These are phyloP conservation scores for Meghimatium bilineatum DNA, from an alignment of 2,888 invertebrate species.

Conservation along the genomic window DNA sequence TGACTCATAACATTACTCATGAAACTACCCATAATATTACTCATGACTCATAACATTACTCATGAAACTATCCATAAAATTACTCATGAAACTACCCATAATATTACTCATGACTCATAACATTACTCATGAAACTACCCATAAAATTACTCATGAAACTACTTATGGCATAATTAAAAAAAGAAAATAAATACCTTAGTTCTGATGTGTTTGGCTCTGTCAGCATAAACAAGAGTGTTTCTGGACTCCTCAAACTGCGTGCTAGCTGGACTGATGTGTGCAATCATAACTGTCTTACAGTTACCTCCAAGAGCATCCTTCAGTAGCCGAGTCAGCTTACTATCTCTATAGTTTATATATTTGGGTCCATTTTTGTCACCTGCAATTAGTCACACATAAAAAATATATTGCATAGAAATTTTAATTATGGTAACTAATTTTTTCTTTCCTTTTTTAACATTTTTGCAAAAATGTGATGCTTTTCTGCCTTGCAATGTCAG, in stretches of 20 bases:
- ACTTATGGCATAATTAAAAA: too few relatives aligned
- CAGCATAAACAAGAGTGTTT: conserved; percentile 95
- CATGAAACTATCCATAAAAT: too few relatives aligned
- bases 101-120: too few relatives aligned
- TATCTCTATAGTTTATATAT: conserved; percentile 96
- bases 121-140: too few relatives aligned
- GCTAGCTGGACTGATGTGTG: conserved; percentile 92
- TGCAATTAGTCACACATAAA: conserved; percentile 47
- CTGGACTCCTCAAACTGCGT: conserved; percentile 92
- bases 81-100: too few relatives aligned
- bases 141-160: too few relatives aligned
- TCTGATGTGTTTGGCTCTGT: conserved; percentile 94
- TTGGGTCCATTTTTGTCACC: conserved; percentile 78
- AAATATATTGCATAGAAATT: too few relatives aligned
- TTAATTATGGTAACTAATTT: neutral
- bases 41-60: too few relatives aligned
- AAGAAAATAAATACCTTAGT: conserved; percentile 82
- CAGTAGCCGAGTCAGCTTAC: conserved; percentile 92
- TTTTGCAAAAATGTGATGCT: too few relatives aligned
- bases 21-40: too few relatives aligned
- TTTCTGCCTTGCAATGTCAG: too few relatives aligned
- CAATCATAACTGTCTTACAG: conserved; percentile 97
- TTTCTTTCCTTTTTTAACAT: neutral
- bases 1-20: too few relatives aligned
- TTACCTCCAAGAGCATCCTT: conserved; percentile 83